Percentiles rank a stretch among this genome's conserved stretches.
These are phyloP conservation scores for Alsophila aescularia DNA, from an alignment of 2,888 invertebrate species.

Conservation along the genomic window DNA sequence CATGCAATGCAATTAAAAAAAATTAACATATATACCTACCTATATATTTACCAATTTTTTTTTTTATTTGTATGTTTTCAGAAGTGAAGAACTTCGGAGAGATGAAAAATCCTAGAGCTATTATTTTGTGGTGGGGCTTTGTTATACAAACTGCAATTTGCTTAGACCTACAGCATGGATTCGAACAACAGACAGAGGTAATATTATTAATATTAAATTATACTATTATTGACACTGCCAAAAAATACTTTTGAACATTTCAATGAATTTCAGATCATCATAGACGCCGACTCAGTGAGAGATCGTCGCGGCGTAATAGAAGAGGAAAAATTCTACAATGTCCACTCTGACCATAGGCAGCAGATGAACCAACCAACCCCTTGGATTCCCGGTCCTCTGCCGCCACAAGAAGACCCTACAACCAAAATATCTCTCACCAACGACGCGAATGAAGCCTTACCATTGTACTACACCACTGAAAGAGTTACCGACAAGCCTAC, in stretches of 20 bases:
- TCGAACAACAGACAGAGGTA: constrained; percentile 49
- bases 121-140: constrained; percentile 43
- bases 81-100: constrained; percentile 19
- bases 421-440: constrained; percentile 74
- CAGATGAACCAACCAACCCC: constrained; percentile 59
- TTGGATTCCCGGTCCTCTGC: constrained; percentile 75
- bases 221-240: too few species aligned
- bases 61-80: constrained; percentile 15
- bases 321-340: constrained; percentile 76
- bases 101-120: constrained; percentile 46
- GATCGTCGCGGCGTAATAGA: constrained; percentile 78
- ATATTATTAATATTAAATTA: not conserved
- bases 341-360: constrained; percentile 56
- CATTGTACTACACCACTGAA: constrained; percentile 73
- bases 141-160: constrained; percentile 42
- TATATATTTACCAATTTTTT: too few species aligned
- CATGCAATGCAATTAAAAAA: too few species aligned
- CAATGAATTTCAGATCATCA: constrained; percentile 49
- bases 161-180: constrained; percentile 52
- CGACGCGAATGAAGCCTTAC: constrained; percentile 59
- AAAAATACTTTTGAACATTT: not conserved
- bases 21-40: too few species aligned
- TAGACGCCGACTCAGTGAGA: constrained; percentile 56
- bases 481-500: constrained; percentile 79
- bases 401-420: constrained; percentile 70